Evolutionary conservation across 2,113 vertebrate species (phyloP), one percentile per base, ranked within the genome.

Genomic region (Carollia perspicillata): DNA sequence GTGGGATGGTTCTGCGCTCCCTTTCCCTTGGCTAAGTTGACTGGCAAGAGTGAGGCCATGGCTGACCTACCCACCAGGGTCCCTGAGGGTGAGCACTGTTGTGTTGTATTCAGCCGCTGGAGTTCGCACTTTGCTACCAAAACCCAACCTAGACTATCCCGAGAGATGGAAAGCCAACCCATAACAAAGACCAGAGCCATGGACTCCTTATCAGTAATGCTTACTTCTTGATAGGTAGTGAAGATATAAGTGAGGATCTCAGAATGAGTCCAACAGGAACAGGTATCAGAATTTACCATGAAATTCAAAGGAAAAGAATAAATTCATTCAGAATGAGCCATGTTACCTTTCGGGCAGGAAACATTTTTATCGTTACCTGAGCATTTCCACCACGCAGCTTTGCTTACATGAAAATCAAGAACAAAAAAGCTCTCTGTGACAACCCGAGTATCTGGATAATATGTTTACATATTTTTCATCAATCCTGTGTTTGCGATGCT

Each of bases 391-490:
- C 47, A 22, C 14, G 84, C 26, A 47, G 65, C 35, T 95, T 85
- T 90, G 75, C 96, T 97, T 88, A 78, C 55, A 37, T 42, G 78
- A 68, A 88, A 90, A 81, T 85, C 40, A 79, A 78, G 47, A 90
- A 75, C 72, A 75, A 78, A 80, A 58, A 44, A 0, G 33, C 66
- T 94, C n/a, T 14, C 71, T 22, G 66, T 88, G 49, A 88, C 42
- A 65, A 42, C 33, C 9, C 78, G 47, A 53, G 16, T 47, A 53
- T 33, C 79, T 55, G 72, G 53, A 28, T 84, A 72, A 90, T 22
- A n/a, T 55, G 60, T 92, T 95, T 84, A 90, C 63, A 74, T 1
- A 79, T 72, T 92, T 90, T 92, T n/a, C n/a, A 86, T 94, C 89
- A 49, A 22, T 55, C 65, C 30, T 60, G 33, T 65, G 18, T 89